Evolutionary conservation across 1,140 invertebrate genomes (phyloP), one percentile per base, ranked within the genome.

Genomic region (Phocides pigmalion): DNA sequence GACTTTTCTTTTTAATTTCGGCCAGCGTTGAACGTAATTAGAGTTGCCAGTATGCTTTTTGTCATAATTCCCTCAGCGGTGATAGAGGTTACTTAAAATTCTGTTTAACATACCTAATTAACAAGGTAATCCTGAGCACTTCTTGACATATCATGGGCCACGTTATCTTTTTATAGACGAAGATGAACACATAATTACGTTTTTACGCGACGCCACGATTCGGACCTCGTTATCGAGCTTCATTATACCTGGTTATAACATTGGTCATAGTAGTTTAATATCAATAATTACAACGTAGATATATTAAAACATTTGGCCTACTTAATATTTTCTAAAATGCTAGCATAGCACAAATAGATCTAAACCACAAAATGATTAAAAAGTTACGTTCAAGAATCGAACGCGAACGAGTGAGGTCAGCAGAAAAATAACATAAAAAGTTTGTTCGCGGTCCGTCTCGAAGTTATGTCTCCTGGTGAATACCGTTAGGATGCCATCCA

Each of bases 1-100:
- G 76, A 87, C 66, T 91, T 91, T 89, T 89, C 88, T 89, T 89
- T 89, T 89, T 87, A 91, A 89, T 89, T 91, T 89, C 62, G 87
- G 72, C 70, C 81, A 76, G 83, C 82, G 84, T 84, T 87, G 87
- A 84, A 82, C 81, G 87, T 79, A 91, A 91, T 91, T 87, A 89
- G 83, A 87, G 81, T 83, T 76, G 74, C 78, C 81, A 80, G 73
- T 78, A 64, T 70, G 49, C 41, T 88, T 90, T 90, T 90, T 89
- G 75, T 80, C 66, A 75, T 72, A 85, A 89, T 82, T 66, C 81
- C 70, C 65, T 64, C 63, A 64, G 72, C 68, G 74, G 67, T 68
- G 75, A 78, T 79, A 82, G 78, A 74, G 75, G 69, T 82, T 78
- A 65, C 63, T 81, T 78, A 70, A 75, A 79, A 76, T 68, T 78